Conservation (phyloP, 2,113 vertebrate species). For the Tringa solitaria region DNA sequence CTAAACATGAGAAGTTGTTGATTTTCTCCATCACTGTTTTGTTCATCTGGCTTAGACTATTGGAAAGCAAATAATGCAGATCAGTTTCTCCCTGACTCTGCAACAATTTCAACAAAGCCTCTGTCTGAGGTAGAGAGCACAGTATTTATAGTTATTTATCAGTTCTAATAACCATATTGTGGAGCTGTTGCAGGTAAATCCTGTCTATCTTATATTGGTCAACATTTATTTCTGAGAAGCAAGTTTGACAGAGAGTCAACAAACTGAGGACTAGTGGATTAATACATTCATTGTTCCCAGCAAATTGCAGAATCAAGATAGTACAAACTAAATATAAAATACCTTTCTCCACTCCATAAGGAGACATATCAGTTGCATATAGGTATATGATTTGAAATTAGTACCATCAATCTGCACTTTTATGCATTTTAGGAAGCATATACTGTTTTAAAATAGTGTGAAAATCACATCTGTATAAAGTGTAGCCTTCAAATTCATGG, state of each 20-base stretch:
- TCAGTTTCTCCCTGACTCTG: fast-evolving
- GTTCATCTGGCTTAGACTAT: background rate
- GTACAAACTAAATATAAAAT: background rate
- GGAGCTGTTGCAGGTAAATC: background rate
- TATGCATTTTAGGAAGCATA: background rate
- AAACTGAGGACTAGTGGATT: background rate
- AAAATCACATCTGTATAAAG: background rate
- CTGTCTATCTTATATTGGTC: background rate
- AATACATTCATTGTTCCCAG: background rate
- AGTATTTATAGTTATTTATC: background rate
- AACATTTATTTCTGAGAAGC: background rate
- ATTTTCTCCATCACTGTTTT: background rate
- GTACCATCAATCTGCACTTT: background rate
- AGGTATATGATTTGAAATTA: background rate
- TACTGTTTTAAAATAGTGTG: background rate
- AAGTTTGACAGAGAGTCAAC: background rate
- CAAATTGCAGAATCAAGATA: background rate
- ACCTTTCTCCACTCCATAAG: background rate
- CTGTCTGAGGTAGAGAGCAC: background rate
- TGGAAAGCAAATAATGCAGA: background rate
- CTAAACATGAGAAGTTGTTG: background rate
- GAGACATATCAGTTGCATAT: background rate
- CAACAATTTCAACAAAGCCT: background rate
- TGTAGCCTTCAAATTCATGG: background rate
- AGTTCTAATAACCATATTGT: background rate